Evolutionary conservation across 37 sponge, comb jelly and placozoan genomes (phyloP).

Genomic region (Beroe forskalii): DNA sequence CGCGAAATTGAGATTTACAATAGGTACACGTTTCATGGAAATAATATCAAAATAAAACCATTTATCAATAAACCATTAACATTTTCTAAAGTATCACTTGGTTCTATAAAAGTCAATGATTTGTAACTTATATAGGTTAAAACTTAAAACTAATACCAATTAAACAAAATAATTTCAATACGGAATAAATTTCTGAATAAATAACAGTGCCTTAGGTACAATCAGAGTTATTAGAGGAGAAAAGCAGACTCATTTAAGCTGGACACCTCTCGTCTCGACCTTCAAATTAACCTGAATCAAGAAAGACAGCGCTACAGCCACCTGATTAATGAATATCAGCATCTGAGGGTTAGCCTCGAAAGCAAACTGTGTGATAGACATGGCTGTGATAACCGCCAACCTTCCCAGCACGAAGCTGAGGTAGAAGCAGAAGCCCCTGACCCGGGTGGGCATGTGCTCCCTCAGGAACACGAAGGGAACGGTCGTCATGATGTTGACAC

Average conservation of each 20-base stretch:
- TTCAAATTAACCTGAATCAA: not conserved
- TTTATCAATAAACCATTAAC: too few species aligned
- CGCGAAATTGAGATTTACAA: too few species aligned
- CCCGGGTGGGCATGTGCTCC: slow-evolving; percentile 8
- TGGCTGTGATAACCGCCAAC: not conserved
- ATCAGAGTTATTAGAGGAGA: too few species aligned
- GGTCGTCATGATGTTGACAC: not conserved
- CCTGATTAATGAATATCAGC: not conserved
- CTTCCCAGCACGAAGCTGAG: not conserved
- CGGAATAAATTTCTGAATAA: too few species aligned
- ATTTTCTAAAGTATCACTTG: too few species aligned
- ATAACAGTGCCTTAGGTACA: too few species aligned
- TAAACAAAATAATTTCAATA: too few species aligned
- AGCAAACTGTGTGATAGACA: slow-evolving; percentile 17
- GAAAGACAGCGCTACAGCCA: not conserved
- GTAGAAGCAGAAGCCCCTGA: slow-evolving; percentile 9
- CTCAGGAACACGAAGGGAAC: not conserved
- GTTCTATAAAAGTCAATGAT: too few species aligned
- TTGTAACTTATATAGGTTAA: too few species aligned
- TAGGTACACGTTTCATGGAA: too few species aligned
- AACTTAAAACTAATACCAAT: too few species aligned
- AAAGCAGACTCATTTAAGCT: not conserved
- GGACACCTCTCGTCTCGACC: not conserved
- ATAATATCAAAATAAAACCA: too few species aligned
- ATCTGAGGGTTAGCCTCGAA: not conserved